phyloP scores from a whole-genome alignment of 2,797 vertebrate genomes.

The Gymnoscopelus microlampas region DNA sequence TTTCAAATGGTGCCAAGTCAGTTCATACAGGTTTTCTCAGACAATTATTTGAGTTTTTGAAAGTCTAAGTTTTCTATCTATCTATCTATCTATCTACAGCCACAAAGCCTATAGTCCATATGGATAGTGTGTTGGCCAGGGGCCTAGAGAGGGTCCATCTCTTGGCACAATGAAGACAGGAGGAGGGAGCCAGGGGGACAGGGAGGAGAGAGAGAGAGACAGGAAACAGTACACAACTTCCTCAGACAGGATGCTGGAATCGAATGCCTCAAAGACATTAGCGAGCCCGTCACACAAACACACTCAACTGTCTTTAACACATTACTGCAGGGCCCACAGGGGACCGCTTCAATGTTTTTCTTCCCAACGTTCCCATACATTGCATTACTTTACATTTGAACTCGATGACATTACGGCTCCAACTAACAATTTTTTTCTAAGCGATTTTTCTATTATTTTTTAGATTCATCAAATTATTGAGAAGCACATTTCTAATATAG shows the following conservation, averaged over 20 bases:
- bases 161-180: conserved; percentile 57
- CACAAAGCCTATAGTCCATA: background rate
- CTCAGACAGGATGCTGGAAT: conserved; percentile 83
- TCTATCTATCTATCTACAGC: too few species aligned
- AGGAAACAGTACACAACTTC: conserved; percentile 78
- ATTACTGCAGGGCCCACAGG: conserved; percentile 23
- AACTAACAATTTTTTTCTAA: too few species aligned
- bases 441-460: too few species aligned
- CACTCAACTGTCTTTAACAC: conserved; percentile 42
- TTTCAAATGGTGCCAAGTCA: too few species aligned
- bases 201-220: conserved; percentile 40
- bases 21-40: too few species aligned
- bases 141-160: conserved; percentile 45
- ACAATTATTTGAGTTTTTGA: too few species aligned
- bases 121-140: conserved; percentile 11
- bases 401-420: too few species aligned
- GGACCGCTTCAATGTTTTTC: background rate
- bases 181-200: conserved; percentile 49
- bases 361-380: too few species aligned
- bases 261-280: conserved; percentile 62
- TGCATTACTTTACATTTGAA: too few species aligned
- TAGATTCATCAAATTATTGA: too few species aligned
- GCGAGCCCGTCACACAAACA: conserved; percentile 53
- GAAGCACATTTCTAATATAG: too few species aligned
- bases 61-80: too few species aligned